Evolutionary conservation across 2,113 vertebrate species (phyloP).

Genomic region (Neolamprologus cancellatus): DNA sequence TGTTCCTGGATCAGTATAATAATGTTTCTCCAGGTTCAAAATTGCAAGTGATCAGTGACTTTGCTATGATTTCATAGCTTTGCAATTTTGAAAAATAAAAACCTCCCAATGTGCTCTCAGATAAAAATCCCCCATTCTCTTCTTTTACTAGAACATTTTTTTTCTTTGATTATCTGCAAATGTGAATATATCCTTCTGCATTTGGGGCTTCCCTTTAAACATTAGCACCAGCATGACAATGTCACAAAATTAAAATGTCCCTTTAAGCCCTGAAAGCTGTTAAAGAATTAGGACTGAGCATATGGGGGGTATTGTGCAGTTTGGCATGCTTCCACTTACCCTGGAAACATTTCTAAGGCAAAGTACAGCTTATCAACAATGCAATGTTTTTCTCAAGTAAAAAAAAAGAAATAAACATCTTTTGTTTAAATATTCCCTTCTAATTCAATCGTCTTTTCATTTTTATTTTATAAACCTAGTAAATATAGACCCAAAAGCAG

Average conservation of each 20-base stretch:
- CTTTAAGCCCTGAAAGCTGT: not conserved
- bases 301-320: not conserved
- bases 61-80: not conserved
- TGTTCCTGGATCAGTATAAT: not conserved
- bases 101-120: not conserved
- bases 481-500: not conserved
- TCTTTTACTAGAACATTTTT: not conserved
- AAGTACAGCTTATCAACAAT: not conserved
- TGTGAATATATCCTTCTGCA: not conserved
- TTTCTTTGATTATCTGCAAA: not conserved
- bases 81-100: not conserved
- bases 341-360: not conserved
- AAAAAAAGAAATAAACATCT: not conserved
- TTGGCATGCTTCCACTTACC: not conserved
- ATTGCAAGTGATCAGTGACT: not conserved
- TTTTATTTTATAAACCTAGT: not conserved
- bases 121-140: not conserved
- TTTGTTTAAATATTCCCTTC: not conserved
- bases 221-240: not conserved
- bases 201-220: not conserved
- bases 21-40: not conserved
- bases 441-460: not conserved
- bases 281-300: not conserved
- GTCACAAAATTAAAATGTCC: not conserved
- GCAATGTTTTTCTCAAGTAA: not conserved